phyloP scores from a whole-genome alignment of 2,888 invertebrate species.

The Nipponacmea schrenckii region DNA sequence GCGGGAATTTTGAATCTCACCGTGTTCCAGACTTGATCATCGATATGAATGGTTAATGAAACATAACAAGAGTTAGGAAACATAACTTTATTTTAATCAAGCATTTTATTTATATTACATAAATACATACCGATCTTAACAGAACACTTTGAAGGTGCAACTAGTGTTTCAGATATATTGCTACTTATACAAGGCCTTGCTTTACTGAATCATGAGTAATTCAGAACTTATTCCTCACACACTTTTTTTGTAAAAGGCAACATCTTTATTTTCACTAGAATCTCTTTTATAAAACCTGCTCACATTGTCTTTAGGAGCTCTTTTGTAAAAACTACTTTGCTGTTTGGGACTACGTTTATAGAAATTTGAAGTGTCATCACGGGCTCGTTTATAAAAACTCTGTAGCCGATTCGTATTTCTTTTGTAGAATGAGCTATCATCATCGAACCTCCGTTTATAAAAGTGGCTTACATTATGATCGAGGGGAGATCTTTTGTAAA shows the following conservation, averaged over 20 bases:
- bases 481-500: slow-evolving; percentile 18
- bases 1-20: too few relatives aligned
- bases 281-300: slow-evolving; percentile 21
- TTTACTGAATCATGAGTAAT: too few relatives aligned
- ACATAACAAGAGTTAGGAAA: too few relatives aligned
- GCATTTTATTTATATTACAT: too few relatives aligned
- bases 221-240: too few relatives aligned
- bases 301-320: slow-evolving; percentile 5
- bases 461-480: slow-evolving; percentile 12
- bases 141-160: too few relatives aligned
- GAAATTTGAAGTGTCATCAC: neutral
- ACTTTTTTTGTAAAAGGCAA: neutral
- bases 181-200: too few relatives aligned
- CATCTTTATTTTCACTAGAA: neutral
- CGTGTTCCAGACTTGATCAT: too few relatives aligned
- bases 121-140: too few relatives aligned
- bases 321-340: slow-evolving; percentile 21
- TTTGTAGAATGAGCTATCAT: neutral
- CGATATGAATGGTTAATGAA: too few relatives aligned
- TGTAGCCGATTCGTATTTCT: neutral
- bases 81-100: too few relatives aligned
- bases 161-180: too few relatives aligned
- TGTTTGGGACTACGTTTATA: slow-evolving; percentile 14
- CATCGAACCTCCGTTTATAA: slow-evolving; percentile 10
- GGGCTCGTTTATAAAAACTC: slow-evolving; percentile 21